Evolutionary conservation across 2,797 vertebrate genomes (phyloP).

Genomic region (Gobio occitaniae): DNA sequence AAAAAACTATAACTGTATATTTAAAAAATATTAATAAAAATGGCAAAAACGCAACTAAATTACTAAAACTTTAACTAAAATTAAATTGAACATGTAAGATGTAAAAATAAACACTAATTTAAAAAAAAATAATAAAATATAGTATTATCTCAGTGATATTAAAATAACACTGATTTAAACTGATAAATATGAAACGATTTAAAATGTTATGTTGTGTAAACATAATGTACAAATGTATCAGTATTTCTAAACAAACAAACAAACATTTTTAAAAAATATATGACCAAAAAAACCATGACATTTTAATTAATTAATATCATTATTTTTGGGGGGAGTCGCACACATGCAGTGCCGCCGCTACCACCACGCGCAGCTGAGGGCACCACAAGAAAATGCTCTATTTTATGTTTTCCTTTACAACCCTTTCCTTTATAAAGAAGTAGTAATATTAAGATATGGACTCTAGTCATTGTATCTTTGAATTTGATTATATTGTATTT

Average conservation of each 20-base stretch:
- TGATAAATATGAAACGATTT: background rate
- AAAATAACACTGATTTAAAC: background rate
- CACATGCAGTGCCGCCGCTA: too few relatives aligned
- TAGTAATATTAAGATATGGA: background rate
- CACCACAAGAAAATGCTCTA: too few relatives aligned
- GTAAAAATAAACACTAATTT: background rate
- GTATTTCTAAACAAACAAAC: too few relatives aligned
- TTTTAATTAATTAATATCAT: background rate
- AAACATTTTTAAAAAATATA: too few relatives aligned
- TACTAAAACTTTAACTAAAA: too few relatives aligned
- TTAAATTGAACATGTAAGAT: too few relatives aligned
- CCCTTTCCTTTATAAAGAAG: background rate
- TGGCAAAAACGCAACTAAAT: too few relatives aligned
- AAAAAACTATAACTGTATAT: too few relatives aligned
- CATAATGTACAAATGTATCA: background rate
- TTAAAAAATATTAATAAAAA: too few relatives aligned
- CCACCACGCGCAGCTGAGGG: too few relatives aligned
- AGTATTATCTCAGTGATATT: background rate
- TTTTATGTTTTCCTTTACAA: background rate
- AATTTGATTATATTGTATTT: background rate
- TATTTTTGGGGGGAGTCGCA: background rate
- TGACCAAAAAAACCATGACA: too few relatives aligned
- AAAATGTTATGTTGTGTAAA: background rate
- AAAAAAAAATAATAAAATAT: background rate
- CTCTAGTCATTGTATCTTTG: background rate